phyloP scores from a whole-genome alignment of 1,140 invertebrate species.

The Pseudomyrmex cubaensis region DNA sequence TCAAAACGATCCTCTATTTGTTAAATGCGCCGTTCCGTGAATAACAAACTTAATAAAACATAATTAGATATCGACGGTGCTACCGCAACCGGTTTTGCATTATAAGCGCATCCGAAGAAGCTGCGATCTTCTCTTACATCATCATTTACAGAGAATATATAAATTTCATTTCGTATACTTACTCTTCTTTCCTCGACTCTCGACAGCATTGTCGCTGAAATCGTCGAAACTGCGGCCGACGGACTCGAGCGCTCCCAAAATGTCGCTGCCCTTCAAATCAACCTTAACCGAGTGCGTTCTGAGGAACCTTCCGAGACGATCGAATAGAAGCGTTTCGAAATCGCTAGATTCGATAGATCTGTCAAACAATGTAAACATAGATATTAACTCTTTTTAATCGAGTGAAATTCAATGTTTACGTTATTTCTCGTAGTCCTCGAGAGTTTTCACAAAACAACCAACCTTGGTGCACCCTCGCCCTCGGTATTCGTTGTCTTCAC shows the following conservation, averaged over 20 bases:
- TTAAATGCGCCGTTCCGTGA: background rate
- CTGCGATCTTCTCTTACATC: background rate
- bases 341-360: slow-evolving; percentile 86
- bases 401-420: background rate
- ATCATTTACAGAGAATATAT: background rate
- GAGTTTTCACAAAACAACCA: slow-evolving; percentile 76
- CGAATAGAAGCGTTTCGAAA: slow-evolving; percentile 88
- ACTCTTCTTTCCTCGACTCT: slow-evolving; percentile 91
- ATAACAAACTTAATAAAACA: slow-evolving; percentile 21
- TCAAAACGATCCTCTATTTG: slow-evolving; percentile 32
- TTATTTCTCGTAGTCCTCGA: too few relatives aligned
- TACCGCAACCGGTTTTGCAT: slow-evolving; percentile 20
- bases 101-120: background rate
- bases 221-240: slow-evolving; percentile 92
- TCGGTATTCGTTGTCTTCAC: slow-evolving; percentile 90
- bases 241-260: slow-evolving; percentile 91
- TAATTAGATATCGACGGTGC: slow-evolving; percentile 1
- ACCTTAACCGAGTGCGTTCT: slow-evolving; percentile 92
- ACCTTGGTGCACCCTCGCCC: slow-evolving; percentile 90
- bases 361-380: slow-evolving; percentile 22
- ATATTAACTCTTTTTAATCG: background rate
- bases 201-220: slow-evolving; percentile 88
- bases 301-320: slow-evolving; percentile 90
- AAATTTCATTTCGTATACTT: slow-evolving; percentile 71
- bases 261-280: slow-evolving; percentile 93